A percentile compares a stretch with the other conserved stretches of the same genome.
Conservation (phyloP, 2,113 vertebrate genomes). For the Salvelinus fontinalis region DNA sequence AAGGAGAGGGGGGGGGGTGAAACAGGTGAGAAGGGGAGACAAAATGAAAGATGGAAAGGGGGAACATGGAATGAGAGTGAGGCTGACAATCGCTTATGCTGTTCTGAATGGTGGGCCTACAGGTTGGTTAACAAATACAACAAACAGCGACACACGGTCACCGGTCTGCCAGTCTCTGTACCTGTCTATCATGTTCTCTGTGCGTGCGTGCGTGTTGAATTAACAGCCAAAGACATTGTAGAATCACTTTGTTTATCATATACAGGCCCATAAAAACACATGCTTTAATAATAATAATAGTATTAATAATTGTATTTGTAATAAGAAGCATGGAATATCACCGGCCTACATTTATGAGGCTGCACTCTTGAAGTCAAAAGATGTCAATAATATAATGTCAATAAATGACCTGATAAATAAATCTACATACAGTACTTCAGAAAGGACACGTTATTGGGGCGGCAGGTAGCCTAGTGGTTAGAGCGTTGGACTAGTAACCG, state of each 20-base stretch:
- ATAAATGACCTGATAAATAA: conserved; percentile 56
- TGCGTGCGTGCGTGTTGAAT: conserved; percentile 34
- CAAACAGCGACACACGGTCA: conserved; percentile 1
- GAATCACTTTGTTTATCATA: conserved; percentile 51
- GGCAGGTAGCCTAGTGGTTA: too few relatives aligned
- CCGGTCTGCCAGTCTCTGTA: background rate
- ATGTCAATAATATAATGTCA: conserved; percentile 39
- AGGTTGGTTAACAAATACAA: conserved; percentile 31
- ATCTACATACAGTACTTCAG: conserved; percentile 38
- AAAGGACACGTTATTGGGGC: background rate
- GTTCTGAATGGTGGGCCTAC: background rate
- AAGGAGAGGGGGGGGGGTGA: background rate
- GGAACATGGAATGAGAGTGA: background rate
- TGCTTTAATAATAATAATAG: conserved; percentile 69
- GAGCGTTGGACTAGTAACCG: too few relatives aligned
- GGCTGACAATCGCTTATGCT: background rate
- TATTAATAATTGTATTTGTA: conserved; percentile 20
- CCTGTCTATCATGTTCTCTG: background rate
- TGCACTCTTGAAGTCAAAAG: conserved; percentile 34
- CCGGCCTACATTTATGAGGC: conserved; percentile 57
- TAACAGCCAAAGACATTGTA: conserved; percentile 39
- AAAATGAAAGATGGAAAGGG: background rate
- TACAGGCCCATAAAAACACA: conserved; percentile 70
- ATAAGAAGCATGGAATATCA: conserved; percentile 48
- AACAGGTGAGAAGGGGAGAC: background rate